Base-by-base conservation (phyloP, 1,140 invertebrate genomes). In the Bemisia tabaci region DNA sequence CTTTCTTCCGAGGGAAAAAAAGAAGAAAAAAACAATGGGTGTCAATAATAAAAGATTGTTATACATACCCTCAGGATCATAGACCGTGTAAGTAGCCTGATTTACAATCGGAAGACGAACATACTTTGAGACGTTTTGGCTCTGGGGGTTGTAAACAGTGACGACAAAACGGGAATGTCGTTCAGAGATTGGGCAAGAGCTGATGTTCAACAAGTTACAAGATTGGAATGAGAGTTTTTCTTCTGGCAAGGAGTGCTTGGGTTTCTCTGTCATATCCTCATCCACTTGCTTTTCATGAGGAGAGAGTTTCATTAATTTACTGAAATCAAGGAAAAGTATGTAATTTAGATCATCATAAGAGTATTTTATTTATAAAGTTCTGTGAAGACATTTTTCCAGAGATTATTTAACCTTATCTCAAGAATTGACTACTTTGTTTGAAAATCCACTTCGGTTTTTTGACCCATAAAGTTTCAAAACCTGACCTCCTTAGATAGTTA, bases 71-170 rank as follows among this genome's bases (percentile, higher is more conserved):
- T 79, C 77, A 60, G 79, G 80, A 77, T 87, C 86, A 22, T 77
- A 77, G 2, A 94, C 84, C 1, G 72, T 74, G 73, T 87, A 94
- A 2, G 60, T 39, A 17, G 22, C 12, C 24, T 77, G 76, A 12
- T 75, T 74, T 59, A 79, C 80, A 0, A 90, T 86, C 0, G 93
- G 93, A 12, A 96, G 26, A 21, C 87, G 80, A 12, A 94, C 79
- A 70, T 84, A 85, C 59, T 83, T 78, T 12, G 81, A 79, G 0
- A 89, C 80, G 33, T 80, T 74, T 48, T 84, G 82, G 64, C 86
- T 87, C 11, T 90, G 72, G 0, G 93, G 90, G 77, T 97, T 98
- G 74, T 92, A 92, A 1, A 93, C 72, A 0, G 87, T 84, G 0
- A 92, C 79, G 1, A 86, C 75, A 73, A 91, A 87, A 68, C 82